Evolutionary conservation across 1,140 invertebrate species (phyloP).

Genomic region (Pristionchus pacificus): DNA sequence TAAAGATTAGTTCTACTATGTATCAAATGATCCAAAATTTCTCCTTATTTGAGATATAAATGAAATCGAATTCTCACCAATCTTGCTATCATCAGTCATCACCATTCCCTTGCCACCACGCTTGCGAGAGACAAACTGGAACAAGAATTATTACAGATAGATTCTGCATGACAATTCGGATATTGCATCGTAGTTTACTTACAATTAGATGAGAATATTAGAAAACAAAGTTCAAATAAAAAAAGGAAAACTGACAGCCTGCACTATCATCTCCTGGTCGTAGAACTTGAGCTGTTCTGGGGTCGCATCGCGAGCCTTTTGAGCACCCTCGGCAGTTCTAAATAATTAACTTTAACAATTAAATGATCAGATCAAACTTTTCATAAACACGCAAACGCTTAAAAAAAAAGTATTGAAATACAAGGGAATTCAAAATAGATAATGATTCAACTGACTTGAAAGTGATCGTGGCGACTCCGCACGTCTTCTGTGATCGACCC

Average conservation of each 20-base stretch:
- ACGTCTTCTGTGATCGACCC: constrained; percentile 44
- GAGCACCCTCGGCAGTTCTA: constrained; percentile 42
- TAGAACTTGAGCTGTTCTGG: constrained; percentile 55
- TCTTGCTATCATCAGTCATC: constrained; percentile 17
- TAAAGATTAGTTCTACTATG: too few species aligned
- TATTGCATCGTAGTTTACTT: constrained; percentile 8
- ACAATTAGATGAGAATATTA: constrained; percentile 5
- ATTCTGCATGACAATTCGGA: neutral
- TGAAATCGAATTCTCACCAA: neutral
- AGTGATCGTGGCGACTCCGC: constrained; percentile 40
- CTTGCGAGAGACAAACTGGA: constrained; percentile 31
- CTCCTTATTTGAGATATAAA: neutral
- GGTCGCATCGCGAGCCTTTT: constrained; percentile 38
- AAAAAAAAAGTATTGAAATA: neutral
- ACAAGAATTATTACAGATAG: constrained; percentile 20
- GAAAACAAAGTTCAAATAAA: constrained; percentile 37
- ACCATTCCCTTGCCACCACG: constrained; percentile 19
- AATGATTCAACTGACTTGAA: constrained; percentile 50
- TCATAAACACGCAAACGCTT: neutral
- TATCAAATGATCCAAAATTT: neutral
- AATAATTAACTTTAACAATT: constrained; percentile 1
- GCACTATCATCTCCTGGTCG: constrained; percentile 50
- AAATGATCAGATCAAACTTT: too few species aligned
- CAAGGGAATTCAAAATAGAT: constrained; percentile 11
- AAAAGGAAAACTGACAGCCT: constrained; percentile 17